Conservation (phyloP, 2,113 vertebrate genomes). For the Colaptes auratus region DNA sequence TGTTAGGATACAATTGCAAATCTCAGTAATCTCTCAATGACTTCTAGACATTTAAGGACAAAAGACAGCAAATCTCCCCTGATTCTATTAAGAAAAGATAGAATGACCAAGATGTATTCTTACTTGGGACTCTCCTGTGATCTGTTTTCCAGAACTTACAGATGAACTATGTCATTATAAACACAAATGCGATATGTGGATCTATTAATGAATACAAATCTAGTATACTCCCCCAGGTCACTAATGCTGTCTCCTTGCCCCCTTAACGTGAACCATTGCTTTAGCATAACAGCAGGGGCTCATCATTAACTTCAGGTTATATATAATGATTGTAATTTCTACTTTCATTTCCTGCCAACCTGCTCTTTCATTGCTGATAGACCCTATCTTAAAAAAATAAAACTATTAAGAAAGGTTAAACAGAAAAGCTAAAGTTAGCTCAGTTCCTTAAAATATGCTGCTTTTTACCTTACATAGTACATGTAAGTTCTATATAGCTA, state of each 20-base stretch:
- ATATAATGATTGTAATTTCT: background rate
- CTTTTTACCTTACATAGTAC: background rate
- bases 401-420: background rate
- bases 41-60: background rate
- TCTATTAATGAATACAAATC: background rate
- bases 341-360: background rate
- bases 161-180: background rate
- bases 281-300: background rate
- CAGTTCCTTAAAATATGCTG: fast-evolving
- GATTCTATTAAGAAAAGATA: background rate
- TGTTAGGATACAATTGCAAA: background rate
- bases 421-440: background rate
- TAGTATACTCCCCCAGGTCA: background rate
- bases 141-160: background rate
- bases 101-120: background rate
- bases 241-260: background rate
- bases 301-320: background rate
- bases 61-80: background rate
- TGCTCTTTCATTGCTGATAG: background rate
- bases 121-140: background rate
- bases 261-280: background rate
- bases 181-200: background rate
- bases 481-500: background rate
- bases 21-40: background rate
- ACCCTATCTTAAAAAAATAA: background rate